Evolutionary conservation across 2,888 invertebrate genomes (phyloP).

Genomic region (Lasioglossum malachurum): DNA sequence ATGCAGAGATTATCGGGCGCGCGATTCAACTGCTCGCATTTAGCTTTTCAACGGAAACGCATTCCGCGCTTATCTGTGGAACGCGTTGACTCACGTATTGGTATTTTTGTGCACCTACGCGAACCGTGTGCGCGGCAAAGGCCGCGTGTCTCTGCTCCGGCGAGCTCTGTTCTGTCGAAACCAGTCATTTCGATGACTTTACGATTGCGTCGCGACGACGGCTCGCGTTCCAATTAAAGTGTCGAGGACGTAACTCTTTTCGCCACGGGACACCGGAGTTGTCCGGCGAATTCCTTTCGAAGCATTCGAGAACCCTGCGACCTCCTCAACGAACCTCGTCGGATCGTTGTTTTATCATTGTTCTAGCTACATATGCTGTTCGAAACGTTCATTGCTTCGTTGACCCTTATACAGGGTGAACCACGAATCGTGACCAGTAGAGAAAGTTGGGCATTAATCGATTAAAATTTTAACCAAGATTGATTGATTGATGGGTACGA

Average conservation of each 20-base stretch:
- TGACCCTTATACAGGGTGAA: neutral
- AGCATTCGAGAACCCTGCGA: neutral
- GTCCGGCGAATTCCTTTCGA: conserved; percentile 12
- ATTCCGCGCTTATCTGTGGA: conserved; percentile 67
- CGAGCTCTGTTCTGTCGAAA: conserved; percentile 27
- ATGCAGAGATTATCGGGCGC: neutral
- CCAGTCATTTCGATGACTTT: conserved; percentile 36
- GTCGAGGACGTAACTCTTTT: conserved; percentile 14
- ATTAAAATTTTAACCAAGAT: too few relatives aligned
- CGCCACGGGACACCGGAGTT: conserved; percentile 1
- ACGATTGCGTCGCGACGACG: conserved; percentile 17
- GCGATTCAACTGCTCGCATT: conserved; percentile 18
- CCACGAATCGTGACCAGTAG: too few relatives aligned
- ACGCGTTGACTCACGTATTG: conserved; percentile 72
- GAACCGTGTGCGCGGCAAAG: conserved; percentile 6
- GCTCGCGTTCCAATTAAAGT: conserved; percentile 30
- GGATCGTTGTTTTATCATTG: neutral
- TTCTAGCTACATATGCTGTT: neutral
- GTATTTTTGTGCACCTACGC: conserved; percentile 56
- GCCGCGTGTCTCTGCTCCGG: neutral
- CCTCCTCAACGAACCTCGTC: neutral
- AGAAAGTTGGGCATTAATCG: too few relatives aligned
- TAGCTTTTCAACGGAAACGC: conserved; percentile 32
- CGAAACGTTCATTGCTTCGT: neutral
- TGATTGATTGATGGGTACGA: too few relatives aligned